A percentile compares a stretch with the other conserved stretches of the same genome.
These are phyloP conservation scores for Proterorhinus semilunaris DNA, from an alignment of 2,113 vertebrate species.

Conservation along the genomic window DNA sequence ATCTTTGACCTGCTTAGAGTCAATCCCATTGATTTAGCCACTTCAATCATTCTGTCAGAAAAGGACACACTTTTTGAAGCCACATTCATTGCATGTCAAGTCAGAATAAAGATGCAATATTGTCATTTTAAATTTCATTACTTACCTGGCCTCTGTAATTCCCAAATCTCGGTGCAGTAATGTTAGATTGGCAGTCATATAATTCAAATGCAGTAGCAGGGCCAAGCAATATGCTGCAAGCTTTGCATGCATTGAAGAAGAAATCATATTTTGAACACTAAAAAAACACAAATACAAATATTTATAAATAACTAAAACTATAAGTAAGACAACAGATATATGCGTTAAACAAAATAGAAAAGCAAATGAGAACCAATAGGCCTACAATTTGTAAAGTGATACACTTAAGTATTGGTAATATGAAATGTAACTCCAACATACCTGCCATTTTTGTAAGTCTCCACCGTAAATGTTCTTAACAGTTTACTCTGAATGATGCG, in stretches of 20 bases:
- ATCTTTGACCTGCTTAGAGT: slow-evolving; percentile 72
- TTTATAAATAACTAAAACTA: too few species aligned
- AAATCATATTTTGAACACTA: slow-evolving; percentile 66
- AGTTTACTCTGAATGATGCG: slow-evolving; percentile 66
- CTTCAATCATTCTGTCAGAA: slow-evolving; percentile 76
- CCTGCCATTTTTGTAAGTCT: slow-evolving; percentile 71
- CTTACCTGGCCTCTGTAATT: slow-evolving; percentile 66
- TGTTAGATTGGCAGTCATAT: slow-evolving; percentile 71
- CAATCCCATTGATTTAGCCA: slow-evolving; percentile 89
- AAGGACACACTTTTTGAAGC: not conserved
- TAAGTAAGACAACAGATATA: too few species aligned
- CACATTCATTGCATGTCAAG: not conserved
- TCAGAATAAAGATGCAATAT: not conserved
- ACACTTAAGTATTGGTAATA: too few species aligned
- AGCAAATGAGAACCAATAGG: too few species aligned
- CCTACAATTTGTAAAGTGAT: too few species aligned
- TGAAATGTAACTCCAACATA: slow-evolving; percentile 11
- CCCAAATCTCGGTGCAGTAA: slow-evolving; percentile 73
- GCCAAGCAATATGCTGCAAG: slow-evolving; percentile 69
- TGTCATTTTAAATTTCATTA: not conserved
- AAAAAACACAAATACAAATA: too few species aligned
- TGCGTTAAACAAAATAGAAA: too few species aligned
- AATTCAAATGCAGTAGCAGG: slow-evolving; percentile 72
- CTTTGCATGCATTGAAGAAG: slow-evolving; percentile 69
- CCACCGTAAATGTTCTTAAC: slow-evolving; percentile 68